Percentiles rank a stretch among this genome's conserved stretches.
Evolutionary conservation across 1,140 invertebrate genomes (phyloP).

Genomic region (Drosophila ironensis): DNA sequence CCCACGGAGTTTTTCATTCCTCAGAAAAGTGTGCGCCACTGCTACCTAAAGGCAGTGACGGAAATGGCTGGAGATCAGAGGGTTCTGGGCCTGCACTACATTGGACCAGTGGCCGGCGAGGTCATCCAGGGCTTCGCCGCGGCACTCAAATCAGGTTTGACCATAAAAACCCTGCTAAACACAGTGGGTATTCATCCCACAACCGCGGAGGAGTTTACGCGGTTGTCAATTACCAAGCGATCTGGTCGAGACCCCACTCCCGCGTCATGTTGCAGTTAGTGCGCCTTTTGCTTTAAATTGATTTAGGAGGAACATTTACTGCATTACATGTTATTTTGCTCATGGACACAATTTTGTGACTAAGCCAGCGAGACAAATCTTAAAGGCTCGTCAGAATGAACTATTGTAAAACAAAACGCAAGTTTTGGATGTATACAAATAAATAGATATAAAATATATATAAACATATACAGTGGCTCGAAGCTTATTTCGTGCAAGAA

Average conservation of each 20-base stretch:
- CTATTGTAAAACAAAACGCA: too few relatives aligned
- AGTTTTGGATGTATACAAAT: too few relatives aligned
- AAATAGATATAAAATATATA: too few relatives aligned
- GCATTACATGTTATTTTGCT: too few relatives aligned
- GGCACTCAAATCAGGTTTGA: constrained; percentile 92
- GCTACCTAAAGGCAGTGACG: constrained; percentile 91
- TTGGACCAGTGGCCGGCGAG: constrained; percentile 98
- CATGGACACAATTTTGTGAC: too few relatives aligned
- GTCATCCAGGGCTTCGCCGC: constrained; percentile 97
- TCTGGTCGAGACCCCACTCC: constrained; percentile 92
- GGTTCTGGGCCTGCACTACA: constrained; percentile 96
- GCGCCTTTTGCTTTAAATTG: too few relatives aligned
- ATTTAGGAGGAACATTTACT: too few relatives aligned
- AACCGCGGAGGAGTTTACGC: constrained; percentile 93
- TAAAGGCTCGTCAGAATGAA: too few relatives aligned
- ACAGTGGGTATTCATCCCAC: constrained; percentile 99
- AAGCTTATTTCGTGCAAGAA: too few relatives aligned
- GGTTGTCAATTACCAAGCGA: constrained; percentile 90
- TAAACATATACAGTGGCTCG: too few relatives aligned
- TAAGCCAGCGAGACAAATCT: too few relatives aligned
- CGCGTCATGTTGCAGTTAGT: constrained; percentile 92
- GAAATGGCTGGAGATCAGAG: constrained; percentile 87
- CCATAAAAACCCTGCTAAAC: constrained; percentile 93
- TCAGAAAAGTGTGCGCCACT: constrained; percentile 88
- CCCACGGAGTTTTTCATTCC: constrained; percentile 98